These are phyloP conservation scores for Columba guinea DNA, from an alignment of 2,797 vertebrate genomes.

Conservation along the genomic window DNA sequence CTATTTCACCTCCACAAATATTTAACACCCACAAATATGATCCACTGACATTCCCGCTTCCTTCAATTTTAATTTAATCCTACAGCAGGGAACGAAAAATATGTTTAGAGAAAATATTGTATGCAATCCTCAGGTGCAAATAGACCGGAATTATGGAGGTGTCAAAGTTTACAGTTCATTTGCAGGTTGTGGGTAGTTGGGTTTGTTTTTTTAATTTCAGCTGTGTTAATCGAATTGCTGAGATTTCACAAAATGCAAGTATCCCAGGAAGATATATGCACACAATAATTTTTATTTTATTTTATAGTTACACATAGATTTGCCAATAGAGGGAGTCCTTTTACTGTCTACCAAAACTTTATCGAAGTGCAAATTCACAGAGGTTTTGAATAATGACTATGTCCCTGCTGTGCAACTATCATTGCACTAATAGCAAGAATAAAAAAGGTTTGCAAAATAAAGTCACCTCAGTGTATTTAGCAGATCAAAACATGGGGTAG, in stretches of 20 bases:
- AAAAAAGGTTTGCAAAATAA: conserved; percentile 4
- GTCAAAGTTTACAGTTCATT: not conserved
- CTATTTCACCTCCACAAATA: not conserved
- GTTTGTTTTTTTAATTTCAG: not conserved
- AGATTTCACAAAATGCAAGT: not conserved
- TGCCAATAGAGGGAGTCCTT: conserved; percentile 62
- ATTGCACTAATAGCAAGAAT: not conserved
- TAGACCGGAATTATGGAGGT: not conserved
- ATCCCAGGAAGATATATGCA: not conserved
- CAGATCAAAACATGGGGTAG: not conserved
- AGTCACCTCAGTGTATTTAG: conserved; percentile 20
- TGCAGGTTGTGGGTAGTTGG: not conserved
- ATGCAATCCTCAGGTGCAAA: not conserved
- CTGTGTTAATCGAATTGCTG: not conserved
- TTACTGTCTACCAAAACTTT: not conserved
- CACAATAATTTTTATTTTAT: not conserved
- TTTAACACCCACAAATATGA: not conserved
- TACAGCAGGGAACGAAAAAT: not conserved
- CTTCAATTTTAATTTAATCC: not conserved
- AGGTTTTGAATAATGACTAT: not conserved
- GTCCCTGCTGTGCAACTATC: not conserved
- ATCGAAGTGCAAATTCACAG: not conserved
- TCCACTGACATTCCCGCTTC: not conserved
- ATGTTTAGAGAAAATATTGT: not conserved
- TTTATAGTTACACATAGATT: not conserved